These are phyloP conservation scores for Tipula confusa DNA, from an alignment of 2,888 invertebrate species.

Conservation along the genomic window DNA sequence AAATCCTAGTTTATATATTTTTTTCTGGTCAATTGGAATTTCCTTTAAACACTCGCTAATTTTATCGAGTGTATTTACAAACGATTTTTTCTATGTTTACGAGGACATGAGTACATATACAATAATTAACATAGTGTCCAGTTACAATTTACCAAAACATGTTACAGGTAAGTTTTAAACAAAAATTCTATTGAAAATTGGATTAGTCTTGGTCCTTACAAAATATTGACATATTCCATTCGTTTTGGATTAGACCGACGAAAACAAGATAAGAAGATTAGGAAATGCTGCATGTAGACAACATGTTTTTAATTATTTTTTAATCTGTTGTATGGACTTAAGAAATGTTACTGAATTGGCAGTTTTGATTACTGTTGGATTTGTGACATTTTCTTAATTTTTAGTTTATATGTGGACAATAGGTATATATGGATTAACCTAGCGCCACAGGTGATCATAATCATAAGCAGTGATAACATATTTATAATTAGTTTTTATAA, in stretches of 20 bases:
- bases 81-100: not conserved
- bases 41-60: not conserved
- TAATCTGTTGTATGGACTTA: not conserved
- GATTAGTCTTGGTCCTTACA: not conserved
- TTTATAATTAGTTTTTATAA: not conserved
- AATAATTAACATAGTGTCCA: not conserved
- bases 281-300: not conserved
- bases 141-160: not conserved
- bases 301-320: not conserved
- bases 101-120: no score
- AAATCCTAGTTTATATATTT: not conserved
- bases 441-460: not conserved
- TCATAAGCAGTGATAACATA: not conserved
- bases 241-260: not conserved
- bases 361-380: not conserved
- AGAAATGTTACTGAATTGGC: not conserved
- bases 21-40: not conserved
- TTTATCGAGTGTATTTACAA: not conserved
- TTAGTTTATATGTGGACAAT: not conserved
- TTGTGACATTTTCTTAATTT: not conserved
- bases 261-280: not conserved
- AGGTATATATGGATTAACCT: not conserved
- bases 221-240: not conserved
- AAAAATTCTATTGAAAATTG: not conserved
- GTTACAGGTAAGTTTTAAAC: not conserved